These are phyloP conservation scores for Chydorus sphaericus DNA, from an alignment of 2,888 invertebrate species.

Conservation along the genomic window DNA sequence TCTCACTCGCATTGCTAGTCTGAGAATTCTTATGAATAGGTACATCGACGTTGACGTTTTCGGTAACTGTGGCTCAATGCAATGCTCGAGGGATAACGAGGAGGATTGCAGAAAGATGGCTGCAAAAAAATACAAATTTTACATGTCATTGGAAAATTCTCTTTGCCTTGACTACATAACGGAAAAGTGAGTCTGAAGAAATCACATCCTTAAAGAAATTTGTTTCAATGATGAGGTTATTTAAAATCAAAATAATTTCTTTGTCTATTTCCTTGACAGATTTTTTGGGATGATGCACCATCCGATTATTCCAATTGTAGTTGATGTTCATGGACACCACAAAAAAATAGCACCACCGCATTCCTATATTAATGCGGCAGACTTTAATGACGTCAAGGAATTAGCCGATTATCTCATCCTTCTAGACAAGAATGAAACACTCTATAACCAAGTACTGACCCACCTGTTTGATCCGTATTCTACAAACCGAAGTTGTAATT, in stretches of 20 bases:
- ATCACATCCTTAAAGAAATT: too few relatives aligned
- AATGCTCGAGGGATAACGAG: constrained; percentile 6
- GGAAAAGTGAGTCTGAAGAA: constrained; percentile 6
- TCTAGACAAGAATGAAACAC: constrained; percentile 69
- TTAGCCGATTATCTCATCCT: constrained; percentile 72
- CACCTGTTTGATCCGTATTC: too few relatives aligned
- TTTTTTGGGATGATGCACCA: constrained; percentile 8
- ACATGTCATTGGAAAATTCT: constrained; percentile 11
- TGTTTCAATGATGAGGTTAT: not conserved
- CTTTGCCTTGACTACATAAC: constrained; percentile 12
- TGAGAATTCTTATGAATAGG: too few relatives aligned
- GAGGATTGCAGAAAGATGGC: constrained; percentile 8
- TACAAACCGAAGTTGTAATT: too few relatives aligned
- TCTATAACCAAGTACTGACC: constrained; percentile 88
- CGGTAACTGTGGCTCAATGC: constrained; percentile 16
- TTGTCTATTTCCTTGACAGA: not conserved
- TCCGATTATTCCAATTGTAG: not conserved
- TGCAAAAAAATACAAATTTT: constrained; percentile 9
- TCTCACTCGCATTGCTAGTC: too few relatives aligned
- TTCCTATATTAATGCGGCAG: constrained; percentile 90
- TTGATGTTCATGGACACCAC: constrained; percentile 50
- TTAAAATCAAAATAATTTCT: not conserved
- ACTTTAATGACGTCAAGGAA: constrained; percentile 72
- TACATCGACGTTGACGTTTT: constrained; percentile 17
- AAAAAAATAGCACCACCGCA: constrained; percentile 72